Evolutionary conservation across 2,797 vertebrate genomes (phyloP), one percentile per base, ranked within the genome.

Genomic region (Parauchenoglanis punctatus): DNA sequence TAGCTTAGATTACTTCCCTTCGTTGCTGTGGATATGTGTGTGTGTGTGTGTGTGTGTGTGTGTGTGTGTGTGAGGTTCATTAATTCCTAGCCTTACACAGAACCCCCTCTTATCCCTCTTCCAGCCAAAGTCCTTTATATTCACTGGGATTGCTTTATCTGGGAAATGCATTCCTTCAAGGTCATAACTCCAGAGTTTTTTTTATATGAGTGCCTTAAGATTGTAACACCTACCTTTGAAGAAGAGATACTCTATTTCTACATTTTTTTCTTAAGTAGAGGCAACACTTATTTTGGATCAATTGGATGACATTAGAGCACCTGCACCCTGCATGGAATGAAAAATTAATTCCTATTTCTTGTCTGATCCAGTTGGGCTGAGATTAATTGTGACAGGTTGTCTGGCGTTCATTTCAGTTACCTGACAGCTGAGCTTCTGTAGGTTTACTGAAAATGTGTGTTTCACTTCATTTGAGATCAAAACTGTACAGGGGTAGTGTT

Each of bases 111-210:
- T 61, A 15, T 73, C 56, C 68, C 25, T 72, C 11, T 28, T 85
- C 25, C 61, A 84, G 84, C 40, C 75, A 87, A 35, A 72, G 76
- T 86, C 56, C 58, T 77, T 85, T 78, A 44, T 49, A 70, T 23
- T 72, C 82, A 56, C 2, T 18, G 11, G 54, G 46, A 83, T 83
- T 85, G 84, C 81, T 81, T 85, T 59, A 7, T 87, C 70, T 70
- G 68, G 28, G 75, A 85, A 86, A 86, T 52, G 0, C n/a, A 87
- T 90, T 86, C 46, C 77, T 84, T 85, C 86, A 89, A 87, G 75
- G 70, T 5, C 11, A 28, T 59, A 89, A 76, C 80, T 35, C 40
- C 7, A 31, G 40, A 56, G 18, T 2, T 82, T 35, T 63, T 56
- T 56, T 52, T 54, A 59, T 58, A 65, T 46, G 52, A 31, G 70